phyloP scores from a whole-genome alignment of 2,888 invertebrate genomes.

The Drosophila paranaensis region DNA sequence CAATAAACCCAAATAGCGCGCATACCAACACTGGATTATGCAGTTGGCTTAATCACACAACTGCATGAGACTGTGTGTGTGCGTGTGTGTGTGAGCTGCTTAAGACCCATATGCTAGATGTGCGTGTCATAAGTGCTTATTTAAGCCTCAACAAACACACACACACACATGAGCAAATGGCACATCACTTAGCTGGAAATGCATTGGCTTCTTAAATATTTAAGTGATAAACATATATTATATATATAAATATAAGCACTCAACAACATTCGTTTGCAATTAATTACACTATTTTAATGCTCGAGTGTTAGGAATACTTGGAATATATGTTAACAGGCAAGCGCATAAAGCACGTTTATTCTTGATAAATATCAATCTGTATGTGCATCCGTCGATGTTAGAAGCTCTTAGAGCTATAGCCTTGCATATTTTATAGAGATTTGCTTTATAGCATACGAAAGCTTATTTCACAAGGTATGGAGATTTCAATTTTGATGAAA shows the following conservation, averaged over 20 bases:
- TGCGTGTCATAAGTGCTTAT: constrained; percentile 22
- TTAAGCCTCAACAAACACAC: neutral
- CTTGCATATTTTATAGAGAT: too few species aligned
- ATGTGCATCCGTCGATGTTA: too few species aligned
- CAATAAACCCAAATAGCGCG: constrained; percentile 39
- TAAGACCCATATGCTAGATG: constrained; percentile 22
- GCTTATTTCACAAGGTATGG: too few species aligned
- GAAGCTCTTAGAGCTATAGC: too few species aligned
- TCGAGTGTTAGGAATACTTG: neutral
- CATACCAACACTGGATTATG: constrained; percentile 54
- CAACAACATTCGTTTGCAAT: neutral
- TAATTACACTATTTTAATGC: neutral
- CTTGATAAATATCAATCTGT: too few species aligned
- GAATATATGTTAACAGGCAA: neutral
- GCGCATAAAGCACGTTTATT: too few species aligned
- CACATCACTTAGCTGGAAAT: neutral
- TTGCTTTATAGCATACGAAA: too few species aligned
- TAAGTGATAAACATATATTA: neutral
- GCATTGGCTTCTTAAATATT: neutral
- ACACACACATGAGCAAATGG: neutral
- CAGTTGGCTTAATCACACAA: constrained; percentile 49
- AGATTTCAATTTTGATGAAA: too few species aligned
- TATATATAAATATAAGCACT: neutral
- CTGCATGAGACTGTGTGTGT: neutral
- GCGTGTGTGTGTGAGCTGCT: neutral